phyloP scores from a whole-genome alignment of 2,113 vertebrate genomes.

The Illadopsis cleaveri region DNA sequence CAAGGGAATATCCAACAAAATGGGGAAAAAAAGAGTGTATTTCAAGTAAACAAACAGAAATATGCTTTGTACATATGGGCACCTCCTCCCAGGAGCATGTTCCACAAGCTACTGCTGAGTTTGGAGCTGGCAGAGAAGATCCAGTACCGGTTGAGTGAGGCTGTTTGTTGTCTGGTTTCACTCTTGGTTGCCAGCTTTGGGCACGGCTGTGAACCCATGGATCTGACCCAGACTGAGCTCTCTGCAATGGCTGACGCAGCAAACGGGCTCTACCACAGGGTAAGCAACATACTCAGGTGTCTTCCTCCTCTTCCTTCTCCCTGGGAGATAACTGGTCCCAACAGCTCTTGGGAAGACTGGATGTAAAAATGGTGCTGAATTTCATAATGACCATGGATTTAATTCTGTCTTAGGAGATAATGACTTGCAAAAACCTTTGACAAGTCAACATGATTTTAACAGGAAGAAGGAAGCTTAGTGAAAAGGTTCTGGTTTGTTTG shows the following conservation, averaged over 20 bases:
- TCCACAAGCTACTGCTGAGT: background rate
- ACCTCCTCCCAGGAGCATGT: background rate
- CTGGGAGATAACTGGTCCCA: background rate
- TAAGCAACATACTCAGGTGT: background rate
- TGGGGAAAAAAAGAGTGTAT: fast-evolving
- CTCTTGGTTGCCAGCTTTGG: background rate
- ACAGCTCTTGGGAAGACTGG: background rate
- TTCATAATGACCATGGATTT: background rate
- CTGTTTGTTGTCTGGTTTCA: background rate
- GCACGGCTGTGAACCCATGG: background rate
- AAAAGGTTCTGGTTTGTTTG: background rate
- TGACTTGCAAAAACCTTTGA: background rate
- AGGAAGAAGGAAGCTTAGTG: background rate
- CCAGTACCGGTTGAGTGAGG: background rate
- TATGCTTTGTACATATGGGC: background rate
- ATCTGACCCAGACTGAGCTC: background rate
- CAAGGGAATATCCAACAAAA: background rate
- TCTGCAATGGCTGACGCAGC: background rate
- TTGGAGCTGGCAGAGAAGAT: background rate
- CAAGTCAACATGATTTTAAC: background rate
- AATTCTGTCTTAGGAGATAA: background rate
- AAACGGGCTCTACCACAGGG: background rate
- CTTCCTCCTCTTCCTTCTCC: background rate
- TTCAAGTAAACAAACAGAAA: background rate
- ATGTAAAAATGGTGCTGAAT: background rate